Evolutionary conservation across 2,797 vertebrate genomes (phyloP).

Genomic region (Crax fasciolata): DNA sequence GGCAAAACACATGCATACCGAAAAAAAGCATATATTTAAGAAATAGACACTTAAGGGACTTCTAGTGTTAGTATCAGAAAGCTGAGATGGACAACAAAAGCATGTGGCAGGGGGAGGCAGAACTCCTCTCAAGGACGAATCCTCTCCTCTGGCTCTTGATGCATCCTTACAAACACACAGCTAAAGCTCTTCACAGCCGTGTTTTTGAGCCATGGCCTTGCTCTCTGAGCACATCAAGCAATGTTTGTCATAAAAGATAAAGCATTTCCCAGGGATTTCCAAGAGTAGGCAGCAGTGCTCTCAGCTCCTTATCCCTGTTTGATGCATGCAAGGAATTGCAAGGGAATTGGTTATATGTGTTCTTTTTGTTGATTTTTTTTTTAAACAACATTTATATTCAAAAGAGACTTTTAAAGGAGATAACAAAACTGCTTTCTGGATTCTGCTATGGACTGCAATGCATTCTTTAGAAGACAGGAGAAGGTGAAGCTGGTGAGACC

Average conservation of each 20-base stretch:
- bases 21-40: not conserved
- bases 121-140: not conserved
- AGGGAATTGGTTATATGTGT: not conserved
- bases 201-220: not conserved
- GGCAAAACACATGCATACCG: not conserved
- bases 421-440: not conserved
- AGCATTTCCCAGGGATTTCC: not conserved
- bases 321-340: not conserved
- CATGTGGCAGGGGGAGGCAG: not conserved
- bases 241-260: not conserved
- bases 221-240: not conserved
- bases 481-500: not conserved
- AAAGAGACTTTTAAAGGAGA: not conserved
- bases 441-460: not conserved
- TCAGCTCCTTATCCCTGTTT: rapidly evolving
- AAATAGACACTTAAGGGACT: not conserved
- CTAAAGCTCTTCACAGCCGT: not conserved
- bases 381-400: not conserved
- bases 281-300: not conserved
- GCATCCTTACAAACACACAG: not conserved
- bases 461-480: not conserved
- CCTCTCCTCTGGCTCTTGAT: not conserved
- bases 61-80: not conserved
- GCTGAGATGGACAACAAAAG: not conserved
- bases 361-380: not conserved